phyloP scores from a whole-genome alignment of 2,888 invertebrate species.

The Agonopterix alstromeriana region DNA sequence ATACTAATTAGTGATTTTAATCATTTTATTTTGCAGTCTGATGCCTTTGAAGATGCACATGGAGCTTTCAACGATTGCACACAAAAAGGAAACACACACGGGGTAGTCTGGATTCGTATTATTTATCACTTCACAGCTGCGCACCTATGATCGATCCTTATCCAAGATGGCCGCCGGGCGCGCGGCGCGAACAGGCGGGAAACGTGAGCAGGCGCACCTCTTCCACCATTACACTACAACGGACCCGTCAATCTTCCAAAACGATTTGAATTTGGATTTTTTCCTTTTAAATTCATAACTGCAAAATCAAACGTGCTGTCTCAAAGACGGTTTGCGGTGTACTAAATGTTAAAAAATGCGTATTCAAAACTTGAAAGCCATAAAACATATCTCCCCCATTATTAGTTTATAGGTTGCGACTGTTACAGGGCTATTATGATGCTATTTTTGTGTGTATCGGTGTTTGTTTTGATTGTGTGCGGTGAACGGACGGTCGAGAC shows the following conservation, averaged over 20 bases:
- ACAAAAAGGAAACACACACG: constrained; percentile 41
- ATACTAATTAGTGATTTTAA: constrained; percentile 5
- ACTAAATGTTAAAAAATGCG: constrained; percentile 66
- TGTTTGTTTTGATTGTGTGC: constrained; percentile 70
- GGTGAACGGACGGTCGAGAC: constrained; percentile 55
- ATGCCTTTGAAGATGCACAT: constrained; percentile 8
- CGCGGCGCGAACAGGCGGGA: constrained; percentile 55
- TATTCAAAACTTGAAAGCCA: constrained; percentile 62
- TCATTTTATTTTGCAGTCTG: constrained; percentile 4
- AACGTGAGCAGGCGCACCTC: constrained; percentile 62
- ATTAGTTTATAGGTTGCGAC: constrained; percentile 73
- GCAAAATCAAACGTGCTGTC: constrained; percentile 46
- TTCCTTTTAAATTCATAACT: constrained; percentile 2
- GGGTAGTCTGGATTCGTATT: constrained; percentile 33
- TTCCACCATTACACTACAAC: constrained; percentile 18
- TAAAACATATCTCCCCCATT: constrained; percentile 76
- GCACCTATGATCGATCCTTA: constrained; percentile 72
- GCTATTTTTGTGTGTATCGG: constrained; percentile 64
- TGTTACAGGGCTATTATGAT: constrained; percentile 68
- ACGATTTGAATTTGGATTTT: constrained; percentile 38
- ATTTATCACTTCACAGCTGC: constrained; percentile 71
- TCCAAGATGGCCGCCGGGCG: constrained; percentile 74
- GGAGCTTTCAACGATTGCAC: constrained; percentile 9
- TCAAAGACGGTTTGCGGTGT: constrained; percentile 49
- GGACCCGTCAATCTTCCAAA: constrained; percentile 39